Percentiles rank a stretch among this genome's conserved stretches.
Evolutionary conservation across 1,140 invertebrate species (phyloP).

Genomic region (Camponotus pennsylvanicus): DNA sequence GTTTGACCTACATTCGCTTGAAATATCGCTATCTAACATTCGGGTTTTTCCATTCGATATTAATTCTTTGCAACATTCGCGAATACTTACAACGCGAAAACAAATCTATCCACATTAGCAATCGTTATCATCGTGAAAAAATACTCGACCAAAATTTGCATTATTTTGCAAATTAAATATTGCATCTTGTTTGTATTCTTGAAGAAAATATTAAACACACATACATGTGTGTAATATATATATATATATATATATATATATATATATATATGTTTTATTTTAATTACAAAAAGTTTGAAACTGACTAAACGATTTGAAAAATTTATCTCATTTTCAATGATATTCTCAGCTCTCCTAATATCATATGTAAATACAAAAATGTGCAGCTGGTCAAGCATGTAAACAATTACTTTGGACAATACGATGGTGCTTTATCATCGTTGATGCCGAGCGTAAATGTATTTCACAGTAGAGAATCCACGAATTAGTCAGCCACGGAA

Average conservation of each 20-base stretch:
- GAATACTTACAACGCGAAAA: background rate
- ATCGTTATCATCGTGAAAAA: background rate
- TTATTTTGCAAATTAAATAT: conserved; percentile 7
- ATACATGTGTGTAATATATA: background rate
- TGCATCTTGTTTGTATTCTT: background rate
- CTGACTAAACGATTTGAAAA: background rate
- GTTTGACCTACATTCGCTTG: conserved; percentile 57
- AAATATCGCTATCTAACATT: background rate
- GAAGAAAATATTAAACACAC: background rate
- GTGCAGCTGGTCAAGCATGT: background rate
- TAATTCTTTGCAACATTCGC: conserved; percentile 5
- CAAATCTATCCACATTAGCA: background rate
- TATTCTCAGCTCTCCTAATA: background rate
- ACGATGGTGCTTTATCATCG: conserved; percentile 22
- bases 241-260: background rate
- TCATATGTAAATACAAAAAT: conserved; percentile 8
- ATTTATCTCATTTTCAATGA: background rate
- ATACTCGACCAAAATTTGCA: background rate
- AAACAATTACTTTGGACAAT: conserved; percentile 36
- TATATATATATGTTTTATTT: background rate
- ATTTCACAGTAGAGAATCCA: conserved; percentile 33
- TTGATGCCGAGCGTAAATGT: conserved; percentile 4
- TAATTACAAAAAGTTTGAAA: background rate
- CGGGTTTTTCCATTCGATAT: conserved; percentile 48
- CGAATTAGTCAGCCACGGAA: conserved; percentile 42